These are phyloP conservation scores for Lepeophtheirus salmonis DNA, from an alignment of 1,140 invertebrate species.

Conservation along the genomic window DNA sequence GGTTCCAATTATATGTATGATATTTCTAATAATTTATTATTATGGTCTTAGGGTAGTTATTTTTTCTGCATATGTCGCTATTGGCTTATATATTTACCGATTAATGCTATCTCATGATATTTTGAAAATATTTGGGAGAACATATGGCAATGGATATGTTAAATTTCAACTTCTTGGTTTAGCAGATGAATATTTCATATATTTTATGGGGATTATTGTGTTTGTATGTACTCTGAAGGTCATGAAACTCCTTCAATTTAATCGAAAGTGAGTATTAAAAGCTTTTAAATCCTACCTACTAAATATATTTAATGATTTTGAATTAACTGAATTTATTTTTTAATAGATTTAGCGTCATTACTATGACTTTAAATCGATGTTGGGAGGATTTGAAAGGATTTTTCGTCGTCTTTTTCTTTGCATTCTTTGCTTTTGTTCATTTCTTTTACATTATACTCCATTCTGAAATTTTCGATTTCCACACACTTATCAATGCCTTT, in stretches of 20 bases:
- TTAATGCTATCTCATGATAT: slow-evolving; percentile 26
- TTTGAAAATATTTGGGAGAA: slow-evolving; percentile 28
- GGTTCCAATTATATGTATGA: slow-evolving; percentile 12
- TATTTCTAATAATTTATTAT: slow-evolving; percentile 9
- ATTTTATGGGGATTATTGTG: slow-evolving; percentile 32
- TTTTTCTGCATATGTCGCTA: slow-evolving; percentile 26
- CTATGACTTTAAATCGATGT: slow-evolving; percentile 26
- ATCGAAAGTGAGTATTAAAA: slow-evolving; percentile 31
- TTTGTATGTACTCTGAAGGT: slow-evolving; percentile 35
- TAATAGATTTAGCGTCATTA: slow-evolving; percentile 29
- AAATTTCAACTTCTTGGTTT: slow-evolving; percentile 32
- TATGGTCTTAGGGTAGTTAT: slow-evolving; percentile 26
- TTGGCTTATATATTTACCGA: slow-evolving; percentile 30
- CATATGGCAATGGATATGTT: slow-evolving; percentile 33
- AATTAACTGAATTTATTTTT: slow-evolving; percentile 30
- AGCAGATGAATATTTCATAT: slow-evolving; percentile 32
- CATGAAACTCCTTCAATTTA: slow-evolving; percentile 34
- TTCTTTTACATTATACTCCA: slow-evolving; percentile 35
- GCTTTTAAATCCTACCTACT: slow-evolving; percentile 24
- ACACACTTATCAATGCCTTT: slow-evolving; percentile 31
- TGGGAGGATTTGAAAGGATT: slow-evolving; percentile 29
- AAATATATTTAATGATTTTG: slow-evolving; percentile 17
- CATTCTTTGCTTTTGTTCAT: slow-evolving; percentile 28
- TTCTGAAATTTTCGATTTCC: slow-evolving; percentile 29
- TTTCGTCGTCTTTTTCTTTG: slow-evolving; percentile 27